Conservation (phyloP, 2,888 invertebrate species). For the Siphlonurus alternatus region DNA sequence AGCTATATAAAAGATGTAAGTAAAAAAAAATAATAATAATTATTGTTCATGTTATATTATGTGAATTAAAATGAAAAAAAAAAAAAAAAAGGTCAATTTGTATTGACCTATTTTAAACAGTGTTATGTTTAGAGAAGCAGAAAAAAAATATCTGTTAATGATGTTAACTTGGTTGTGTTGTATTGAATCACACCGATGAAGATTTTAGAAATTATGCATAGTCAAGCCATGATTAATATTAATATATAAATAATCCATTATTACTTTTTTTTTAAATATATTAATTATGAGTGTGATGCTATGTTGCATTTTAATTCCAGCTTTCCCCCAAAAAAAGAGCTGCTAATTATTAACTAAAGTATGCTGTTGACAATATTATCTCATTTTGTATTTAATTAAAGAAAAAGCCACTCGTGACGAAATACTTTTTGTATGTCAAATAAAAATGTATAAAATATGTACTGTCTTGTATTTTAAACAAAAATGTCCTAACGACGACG, state of each 20-base stretch:
- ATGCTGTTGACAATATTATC: conserved; percentile 1
- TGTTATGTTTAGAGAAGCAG: background rate
- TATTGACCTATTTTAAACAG: background rate
- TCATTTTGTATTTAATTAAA: conserved; percentile 1
- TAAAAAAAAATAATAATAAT: too few species aligned
- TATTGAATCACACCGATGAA: background rate
- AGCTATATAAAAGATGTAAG: too few species aligned
- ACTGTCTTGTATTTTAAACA: background rate
- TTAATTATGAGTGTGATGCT: background rate
- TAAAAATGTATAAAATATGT: background rate
- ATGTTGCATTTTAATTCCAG: background rate
- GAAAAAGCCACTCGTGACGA: background rate
- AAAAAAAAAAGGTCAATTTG: too few species aligned
- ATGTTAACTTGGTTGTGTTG: background rate
- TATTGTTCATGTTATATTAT: too few species aligned
- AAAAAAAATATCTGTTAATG: background rate
- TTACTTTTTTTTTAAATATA: background rate
- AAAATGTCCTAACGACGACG: too few species aligned
- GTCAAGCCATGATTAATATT: background rate
- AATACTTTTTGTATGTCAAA: background rate
- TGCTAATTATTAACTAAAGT: background rate
- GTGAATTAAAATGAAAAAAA: too few species aligned
- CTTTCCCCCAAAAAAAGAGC: background rate
- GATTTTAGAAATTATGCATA: background rate
- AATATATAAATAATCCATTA: background rate